A percentile compares a stretch with the other conserved stretches of the same genome.
phyloP scores from a whole-genome alignment of 1,140 invertebrate genomes.

The Holotrichia oblita region DNA sequence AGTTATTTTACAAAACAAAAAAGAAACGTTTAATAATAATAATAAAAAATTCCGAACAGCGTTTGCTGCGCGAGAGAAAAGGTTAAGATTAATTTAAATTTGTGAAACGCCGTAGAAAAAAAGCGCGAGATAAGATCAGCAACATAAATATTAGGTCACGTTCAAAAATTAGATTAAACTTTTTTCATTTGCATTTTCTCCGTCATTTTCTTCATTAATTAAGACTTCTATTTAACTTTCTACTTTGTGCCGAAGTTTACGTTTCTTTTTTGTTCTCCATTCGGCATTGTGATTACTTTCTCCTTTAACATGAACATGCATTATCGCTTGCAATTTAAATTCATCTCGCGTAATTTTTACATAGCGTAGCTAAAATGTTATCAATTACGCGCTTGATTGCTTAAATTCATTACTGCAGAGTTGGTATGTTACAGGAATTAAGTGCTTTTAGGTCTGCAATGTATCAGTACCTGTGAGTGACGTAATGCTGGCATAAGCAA shows the following conservation, averaged over 20 bases:
- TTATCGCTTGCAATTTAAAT: slow-evolving; percentile 33
- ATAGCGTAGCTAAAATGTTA: neutral
- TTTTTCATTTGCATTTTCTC: slow-evolving; percentile 35
- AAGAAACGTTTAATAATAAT: too few species aligned
- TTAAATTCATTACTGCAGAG: neutral
- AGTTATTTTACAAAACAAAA: too few species aligned
- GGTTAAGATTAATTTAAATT: slow-evolving; percentile 37
- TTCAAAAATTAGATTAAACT: slow-evolving; percentile 35
- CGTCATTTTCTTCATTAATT: slow-evolving; percentile 37
- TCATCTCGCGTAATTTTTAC: slow-evolving; percentile 30
- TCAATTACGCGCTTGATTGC: slow-evolving; percentile 4
- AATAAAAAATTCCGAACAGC: slow-evolving; percentile 18
- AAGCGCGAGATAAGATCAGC: slow-evolving; percentile 27
- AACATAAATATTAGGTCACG: slow-evolving; percentile 36
- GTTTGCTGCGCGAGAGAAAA: neutral
- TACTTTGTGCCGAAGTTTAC: slow-evolving; percentile 25
- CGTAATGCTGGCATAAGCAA: too few species aligned
- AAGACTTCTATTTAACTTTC: slow-evolving; percentile 36
- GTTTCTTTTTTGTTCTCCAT: slow-evolving; percentile 26
- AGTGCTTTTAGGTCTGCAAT: too few species aligned
- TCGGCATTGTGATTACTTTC: slow-evolving; percentile 28
- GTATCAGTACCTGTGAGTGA: too few species aligned
- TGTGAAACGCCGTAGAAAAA: slow-evolving; percentile 24
- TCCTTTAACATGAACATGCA: slow-evolving; percentile 3
- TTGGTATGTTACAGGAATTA: too few species aligned